Conservation (phyloP, 2,113 vertebrate genomes). For the Pomatorhinus ruficollis region DNA sequence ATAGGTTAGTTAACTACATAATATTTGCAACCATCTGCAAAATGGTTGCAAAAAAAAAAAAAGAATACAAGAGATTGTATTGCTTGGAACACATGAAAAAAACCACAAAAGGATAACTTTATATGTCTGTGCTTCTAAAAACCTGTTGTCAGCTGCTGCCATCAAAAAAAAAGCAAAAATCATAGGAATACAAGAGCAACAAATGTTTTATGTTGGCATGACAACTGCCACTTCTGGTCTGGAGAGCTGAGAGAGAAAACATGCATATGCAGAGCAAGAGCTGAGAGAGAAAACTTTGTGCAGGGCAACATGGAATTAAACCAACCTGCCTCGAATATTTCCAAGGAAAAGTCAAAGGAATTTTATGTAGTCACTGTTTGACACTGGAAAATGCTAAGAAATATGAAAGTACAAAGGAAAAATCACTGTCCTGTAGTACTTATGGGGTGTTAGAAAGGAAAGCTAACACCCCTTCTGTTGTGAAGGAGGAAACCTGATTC, state of each 20-base stretch:
- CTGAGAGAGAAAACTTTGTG: not conserved
- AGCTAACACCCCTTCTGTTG: not conserved
- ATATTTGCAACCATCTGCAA: not conserved
- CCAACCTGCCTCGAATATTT: not conserved
- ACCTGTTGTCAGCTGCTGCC: not conserved
- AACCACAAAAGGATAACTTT: not conserved
- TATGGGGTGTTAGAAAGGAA: not conserved
- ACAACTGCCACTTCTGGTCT: constrained; percentile 36
- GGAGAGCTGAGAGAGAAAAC: not conserved
- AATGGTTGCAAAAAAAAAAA: not conserved
- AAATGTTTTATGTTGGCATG: constrained; percentile 56
- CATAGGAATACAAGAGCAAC: not conserved
- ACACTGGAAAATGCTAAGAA: not conserved
- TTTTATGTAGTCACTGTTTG: not conserved
- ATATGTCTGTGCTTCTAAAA: not conserved
- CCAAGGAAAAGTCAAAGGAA: not conserved
- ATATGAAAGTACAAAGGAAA: not conserved
- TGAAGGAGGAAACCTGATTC: not conserved
- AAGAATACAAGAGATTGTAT: not conserved
- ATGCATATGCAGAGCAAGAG: not conserved
- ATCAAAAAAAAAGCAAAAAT: not conserved
- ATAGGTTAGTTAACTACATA: not conserved
- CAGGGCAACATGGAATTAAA: not conserved
- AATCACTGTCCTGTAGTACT: not conserved
- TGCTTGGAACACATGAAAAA: not conserved